Percentiles rank a stretch among this genome's conserved stretches.
These are phyloP conservation scores for Blastobasis lacticolella DNA, from an alignment of 2,888 invertebrate genomes.

Conservation along the genomic window DNA sequence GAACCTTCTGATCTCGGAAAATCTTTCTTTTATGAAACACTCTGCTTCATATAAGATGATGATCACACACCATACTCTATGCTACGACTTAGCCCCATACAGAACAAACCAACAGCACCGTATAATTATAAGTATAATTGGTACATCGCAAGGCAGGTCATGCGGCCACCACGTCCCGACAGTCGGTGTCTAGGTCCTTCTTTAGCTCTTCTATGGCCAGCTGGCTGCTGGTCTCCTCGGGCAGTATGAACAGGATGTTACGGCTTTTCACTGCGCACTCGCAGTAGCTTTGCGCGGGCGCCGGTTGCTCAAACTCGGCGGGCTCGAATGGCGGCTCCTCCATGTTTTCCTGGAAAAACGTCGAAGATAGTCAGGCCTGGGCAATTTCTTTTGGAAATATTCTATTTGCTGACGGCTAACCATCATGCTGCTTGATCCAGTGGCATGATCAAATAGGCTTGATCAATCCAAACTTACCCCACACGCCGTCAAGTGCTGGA, in stretches of 20 bases:
- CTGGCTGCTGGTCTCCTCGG: conserved; percentile 56
- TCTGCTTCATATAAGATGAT: too few relatives aligned
- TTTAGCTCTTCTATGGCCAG: conserved; percentile 43
- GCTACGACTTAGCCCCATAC: too few relatives aligned
- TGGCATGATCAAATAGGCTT: neutral
- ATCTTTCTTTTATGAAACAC: too few relatives aligned
- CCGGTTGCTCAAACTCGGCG: conserved; percentile 20
- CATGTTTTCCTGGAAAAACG: neutral
- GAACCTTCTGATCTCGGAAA: too few relatives aligned
- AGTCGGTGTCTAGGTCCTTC: conserved; percentile 22
- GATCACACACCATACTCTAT: too few relatives aligned
- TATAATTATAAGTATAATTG: too few relatives aligned
- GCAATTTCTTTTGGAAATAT: conserved; percentile 8
- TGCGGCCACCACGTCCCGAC: conserved; percentile 19
- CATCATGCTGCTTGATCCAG: neutral
- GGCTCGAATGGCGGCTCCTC: conserved; percentile 23
- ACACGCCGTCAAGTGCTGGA: neutral
- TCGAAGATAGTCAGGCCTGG: neutral
- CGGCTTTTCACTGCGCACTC: conserved; percentile 15
- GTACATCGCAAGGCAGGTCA: conserved; percentile 13
- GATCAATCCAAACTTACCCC: too few relatives aligned
- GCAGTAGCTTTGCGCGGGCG: conserved; percentile 11
- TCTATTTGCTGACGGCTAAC: neutral
- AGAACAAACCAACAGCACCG: too few relatives aligned
- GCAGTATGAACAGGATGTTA: conserved; percentile 33